These are phyloP conservation scores for Drosophila ustulata DNA, from an alignment of 2,888 invertebrate species.

Conservation along the genomic window DNA sequence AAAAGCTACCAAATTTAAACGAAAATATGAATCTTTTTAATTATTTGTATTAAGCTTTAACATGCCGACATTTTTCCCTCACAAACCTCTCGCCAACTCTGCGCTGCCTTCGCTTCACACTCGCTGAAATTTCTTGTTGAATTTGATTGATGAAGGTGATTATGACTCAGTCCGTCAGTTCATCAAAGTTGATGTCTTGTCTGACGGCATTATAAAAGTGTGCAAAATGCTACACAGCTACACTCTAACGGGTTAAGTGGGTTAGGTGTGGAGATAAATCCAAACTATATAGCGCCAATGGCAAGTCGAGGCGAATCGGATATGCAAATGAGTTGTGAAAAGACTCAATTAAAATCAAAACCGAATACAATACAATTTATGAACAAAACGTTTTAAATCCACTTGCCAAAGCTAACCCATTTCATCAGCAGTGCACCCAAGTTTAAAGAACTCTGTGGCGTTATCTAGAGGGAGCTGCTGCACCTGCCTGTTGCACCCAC, in stretches of 20 bases:
- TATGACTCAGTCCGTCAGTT: slow-evolving; percentile 66
- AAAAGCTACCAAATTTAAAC: too few relatives aligned
- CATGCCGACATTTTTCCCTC: not conserved
- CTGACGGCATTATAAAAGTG: slow-evolving; percentile 31
- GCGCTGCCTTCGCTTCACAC: slow-evolving; percentile 5
- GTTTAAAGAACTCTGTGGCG: not conserved
- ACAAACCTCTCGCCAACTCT: not conserved
- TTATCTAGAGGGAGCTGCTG: slow-evolving; percentile 22
- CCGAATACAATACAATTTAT: not conserved
- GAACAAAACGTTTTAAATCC: not conserved
- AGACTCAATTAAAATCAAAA: slow-evolving; percentile 2
- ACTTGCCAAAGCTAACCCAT: not conserved
- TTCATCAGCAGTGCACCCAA: not conserved
- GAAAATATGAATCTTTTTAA: too few relatives aligned
- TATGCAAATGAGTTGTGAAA: slow-evolving; percentile 41
- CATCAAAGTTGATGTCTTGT: slow-evolving; percentile 15
- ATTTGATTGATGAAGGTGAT: slow-evolving; percentile 69
- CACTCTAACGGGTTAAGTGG: slow-evolving; percentile 45
- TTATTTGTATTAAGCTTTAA: too few relatives aligned
- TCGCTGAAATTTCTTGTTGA: slow-evolving; percentile 48
- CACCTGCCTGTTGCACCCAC: slow-evolving; percentile 36
- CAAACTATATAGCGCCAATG: too few relatives aligned
- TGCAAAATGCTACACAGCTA: slow-evolving; percentile 24
- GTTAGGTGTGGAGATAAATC: slow-evolving; percentile 59
- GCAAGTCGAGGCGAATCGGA: slow-evolving; percentile 20